Evolutionary conservation across 2,888 invertebrate species (phyloP), one percentile per base, ranked within the genome.

Genomic region (Philaethria dido): DNA sequence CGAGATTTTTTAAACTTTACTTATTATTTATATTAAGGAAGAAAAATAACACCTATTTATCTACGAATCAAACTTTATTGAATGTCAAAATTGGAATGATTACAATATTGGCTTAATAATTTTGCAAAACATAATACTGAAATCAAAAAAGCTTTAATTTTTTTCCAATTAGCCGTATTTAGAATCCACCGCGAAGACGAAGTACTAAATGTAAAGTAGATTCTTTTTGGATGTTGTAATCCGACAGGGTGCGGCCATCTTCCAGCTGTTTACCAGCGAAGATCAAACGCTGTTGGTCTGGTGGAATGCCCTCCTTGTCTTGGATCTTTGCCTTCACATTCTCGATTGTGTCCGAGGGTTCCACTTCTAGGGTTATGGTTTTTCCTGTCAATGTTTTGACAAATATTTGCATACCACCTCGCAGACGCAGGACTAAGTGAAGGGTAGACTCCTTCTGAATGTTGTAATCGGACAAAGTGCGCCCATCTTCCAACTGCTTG

Each of bases 351-450:
- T 78, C 25, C 64, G 78, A 66, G 69, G 78, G 55, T 42, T 79
- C 78, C 3, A 81, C 81, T n/a, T n/a, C n/a, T n/a, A n/a, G n/a
- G n/a, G n/a, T n/a, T n/a, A n/a, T n/a, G n/a, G n/a, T n/a, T n/a
- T n/a, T n/a, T n/a, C n/a, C n/a, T n/a, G n/a, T n/a, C n/a, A n/a
- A n/a, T n/a, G n/a, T n/a, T n/a, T n/a, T n/a, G n/a, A n/a, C n/a
- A n/a, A n/a, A n/a, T n/a, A n/a, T n/a, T n/a, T n/a, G n/a, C n/a
- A n/a, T n/a, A n/a, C n/a, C n/a, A n/a, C n/a, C n/a, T n/a, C 57
- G 72, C 0, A 89, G 84, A 79, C 89, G 86, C 0, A 89, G 14
- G 0, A 89, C 89, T 3, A 89, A 50, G n/a, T n/a, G 73, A 14
- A 73, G 62, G 0, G 83, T 84, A 0, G 83, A 71, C 16, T 72